These are phyloP conservation scores for Heteromurus nitidus DNA, from an alignment of 2,888 invertebrate genomes.

Conservation along the genomic window DNA sequence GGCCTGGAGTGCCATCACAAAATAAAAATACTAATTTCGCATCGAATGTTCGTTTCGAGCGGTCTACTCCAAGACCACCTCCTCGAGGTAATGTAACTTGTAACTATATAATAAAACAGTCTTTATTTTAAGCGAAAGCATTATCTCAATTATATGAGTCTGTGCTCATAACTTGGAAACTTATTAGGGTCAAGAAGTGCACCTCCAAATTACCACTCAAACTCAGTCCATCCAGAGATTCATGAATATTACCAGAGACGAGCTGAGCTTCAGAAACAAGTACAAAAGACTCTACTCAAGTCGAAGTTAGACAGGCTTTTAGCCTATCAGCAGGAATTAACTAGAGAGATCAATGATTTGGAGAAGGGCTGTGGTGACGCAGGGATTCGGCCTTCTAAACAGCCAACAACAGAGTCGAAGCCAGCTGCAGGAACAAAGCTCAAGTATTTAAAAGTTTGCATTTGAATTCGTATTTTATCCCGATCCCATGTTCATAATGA, in stretches of 20 bases:
- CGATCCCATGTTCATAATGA: too few relatives aligned
- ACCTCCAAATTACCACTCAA: constrained; percentile 6
- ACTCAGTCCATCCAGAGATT: constrained; percentile 18
- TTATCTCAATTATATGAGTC: too few relatives aligned
- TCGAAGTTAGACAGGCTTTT: constrained; percentile 34
- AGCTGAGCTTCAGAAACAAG: constrained; percentile 33
- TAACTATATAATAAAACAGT: too few relatives aligned
- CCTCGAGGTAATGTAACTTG: constrained; percentile 27
- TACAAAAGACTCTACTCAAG: constrained; percentile 23
- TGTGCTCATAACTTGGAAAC: too few relatives aligned
- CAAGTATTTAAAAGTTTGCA: constrained; percentile 22
- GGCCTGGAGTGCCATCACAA: neutral
- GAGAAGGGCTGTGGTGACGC: constrained; percentile 35
- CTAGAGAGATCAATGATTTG: constrained; percentile 38
- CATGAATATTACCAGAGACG: constrained; percentile 30
- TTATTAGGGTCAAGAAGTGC: constrained; percentile 39
- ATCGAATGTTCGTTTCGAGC: constrained; percentile 4
- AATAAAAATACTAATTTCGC: neutral
- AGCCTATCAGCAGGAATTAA: constrained; percentile 28
- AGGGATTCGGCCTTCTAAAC: constrained; percentile 13
- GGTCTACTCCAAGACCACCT: neutral
- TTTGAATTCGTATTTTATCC: too few relatives aligned
- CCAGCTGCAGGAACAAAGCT: constrained; percentile 1
- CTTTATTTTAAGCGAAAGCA: too few relatives aligned
- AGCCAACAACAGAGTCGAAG: neutral